phyloP scores from a whole-genome alignment of 1,140 invertebrate species.

The Euwallacea similis region DNA sequence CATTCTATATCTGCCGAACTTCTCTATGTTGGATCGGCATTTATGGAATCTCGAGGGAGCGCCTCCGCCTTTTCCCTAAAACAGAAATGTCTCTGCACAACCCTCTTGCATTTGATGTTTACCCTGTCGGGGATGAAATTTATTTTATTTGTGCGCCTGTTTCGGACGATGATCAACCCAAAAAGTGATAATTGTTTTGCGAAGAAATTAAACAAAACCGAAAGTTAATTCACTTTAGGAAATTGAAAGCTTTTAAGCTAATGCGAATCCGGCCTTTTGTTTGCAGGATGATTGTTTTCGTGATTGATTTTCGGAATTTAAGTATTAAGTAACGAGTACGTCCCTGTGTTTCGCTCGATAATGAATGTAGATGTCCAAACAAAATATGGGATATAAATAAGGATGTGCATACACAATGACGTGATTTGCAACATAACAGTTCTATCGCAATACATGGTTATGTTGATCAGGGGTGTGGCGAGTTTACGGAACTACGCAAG shows the following conservation, averaged over 20 bases:
- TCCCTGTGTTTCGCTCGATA: too few relatives aligned
- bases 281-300: neutral
- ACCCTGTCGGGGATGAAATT: constrained; percentile 12
- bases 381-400: too few relatives aligned
- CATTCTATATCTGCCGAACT: constrained; percentile 13
- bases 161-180: too few relatives aligned
- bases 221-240: neutral
- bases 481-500: too few relatives aligned
- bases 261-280: neutral
- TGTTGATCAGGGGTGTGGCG: too few relatives aligned
- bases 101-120: constrained; percentile 11
- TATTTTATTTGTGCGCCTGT: constrained; percentile 4
- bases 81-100: constrained; percentile 11
- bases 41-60: constrained; percentile 7
- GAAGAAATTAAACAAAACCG: neutral
- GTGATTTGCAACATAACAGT: too few relatives aligned
- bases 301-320: too few relatives aligned
- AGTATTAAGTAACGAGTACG: too few relatives aligned
- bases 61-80: neutral
- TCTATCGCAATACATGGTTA: too few relatives aligned
- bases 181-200: too few relatives aligned
- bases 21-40: constrained; percentile 12
- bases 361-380: too few relatives aligned
- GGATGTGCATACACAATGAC: too few relatives aligned
- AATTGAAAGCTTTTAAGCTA: constrained; percentile 1